Evolutionary conservation across 2,797 vertebrate genomes (phyloP), one percentile per base, ranked within the genome.

Genomic region (Fringilla coelebs): DNA sequence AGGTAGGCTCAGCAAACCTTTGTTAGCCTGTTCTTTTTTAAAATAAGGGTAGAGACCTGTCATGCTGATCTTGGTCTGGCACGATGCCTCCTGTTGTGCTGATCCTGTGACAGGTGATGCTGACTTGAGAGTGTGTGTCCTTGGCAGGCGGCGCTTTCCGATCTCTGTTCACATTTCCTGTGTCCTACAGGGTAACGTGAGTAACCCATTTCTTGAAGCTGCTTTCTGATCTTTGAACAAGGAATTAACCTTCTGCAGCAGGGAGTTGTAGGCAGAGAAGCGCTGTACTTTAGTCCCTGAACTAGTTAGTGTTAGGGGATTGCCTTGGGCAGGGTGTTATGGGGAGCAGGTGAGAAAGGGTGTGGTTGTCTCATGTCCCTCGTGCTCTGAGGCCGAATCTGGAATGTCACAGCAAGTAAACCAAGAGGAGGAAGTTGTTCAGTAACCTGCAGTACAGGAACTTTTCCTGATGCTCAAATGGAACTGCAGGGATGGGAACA

Each of bases 81-180:
- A 36, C 1, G 0, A 4, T 5, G 31, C 78, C 75, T 79, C 24
- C 71, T 3, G 5, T 58, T 60, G n/a, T 71, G 83, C 79, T 48
- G 84, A 26, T 46, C 54, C 74, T 43, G 49, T 29, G 54, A 28
- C n/a, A 41, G 81, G 87, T 73, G 76, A 49, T 0, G 9, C 46
- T n/a, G 54, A 38, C 46, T 45, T 0, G 0, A 46, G 54, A 45
- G 40, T 5, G 41, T 2, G 0, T 28, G 46, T 49, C 89, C 81
- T 79, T 72, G 38, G 81, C 48, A 73, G 75, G 51, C 0, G 0
- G 20, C 0, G 1, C 31, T 63, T 81, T 49, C 58, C 7, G 0
- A 63, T 18, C 26, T 49, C 46, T 48, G 6, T 28, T 75, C 13
- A 3, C 7, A 0, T 31, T 66, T 77, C 41, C 68, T 7, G 26